Conservation (phyloP, 2,113 vertebrate genomes). For the Silurus asotus region DNA sequence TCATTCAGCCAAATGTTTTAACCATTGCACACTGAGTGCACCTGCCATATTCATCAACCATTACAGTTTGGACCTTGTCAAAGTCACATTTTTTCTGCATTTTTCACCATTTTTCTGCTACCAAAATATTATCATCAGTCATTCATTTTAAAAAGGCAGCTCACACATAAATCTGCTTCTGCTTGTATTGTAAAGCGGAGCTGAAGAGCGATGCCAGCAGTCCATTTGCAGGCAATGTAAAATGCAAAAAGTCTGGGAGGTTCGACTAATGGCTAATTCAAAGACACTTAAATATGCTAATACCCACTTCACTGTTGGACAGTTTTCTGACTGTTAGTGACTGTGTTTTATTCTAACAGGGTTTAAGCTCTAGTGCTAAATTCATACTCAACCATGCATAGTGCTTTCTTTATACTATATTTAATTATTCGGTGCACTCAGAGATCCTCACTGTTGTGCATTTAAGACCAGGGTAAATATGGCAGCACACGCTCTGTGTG, state of each 20-base stretch:
- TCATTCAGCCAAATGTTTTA: too few species aligned
- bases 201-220: not conserved
- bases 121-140: too few species aligned
- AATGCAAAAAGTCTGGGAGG: slow-evolving; percentile 39
- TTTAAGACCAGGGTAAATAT: slow-evolving; percentile 25
- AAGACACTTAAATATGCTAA: slow-evolving; percentile 42
- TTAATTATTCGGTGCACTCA: slow-evolving; percentile 13
- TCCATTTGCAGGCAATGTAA: slow-evolving; percentile 17
- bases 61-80: too few species aligned
- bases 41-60: too few species aligned
- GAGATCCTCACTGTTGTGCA: slow-evolving; percentile 15
- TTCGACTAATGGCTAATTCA: slow-evolving; percentile 42
- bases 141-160: too few species aligned
- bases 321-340: slow-evolving; percentile 31
- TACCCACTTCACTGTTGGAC: slow-evolving; percentile 41
- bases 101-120: too few species aligned
- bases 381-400: slow-evolving; percentile 15
- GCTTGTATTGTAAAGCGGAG: slow-evolving; percentile 6
- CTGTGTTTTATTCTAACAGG: slow-evolving; percentile 28
- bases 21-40: too few species aligned
- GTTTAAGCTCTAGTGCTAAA: slow-evolving; percentile 2
- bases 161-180: slow-evolving; percentile 16
- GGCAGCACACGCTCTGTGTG: not conserved
- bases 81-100: too few species aligned
- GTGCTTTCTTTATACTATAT: slow-evolving; percentile 24